Evolutionary conservation across 2,797 vertebrate genomes (phyloP).

Genomic region (Sebastes flavidus): DNA sequence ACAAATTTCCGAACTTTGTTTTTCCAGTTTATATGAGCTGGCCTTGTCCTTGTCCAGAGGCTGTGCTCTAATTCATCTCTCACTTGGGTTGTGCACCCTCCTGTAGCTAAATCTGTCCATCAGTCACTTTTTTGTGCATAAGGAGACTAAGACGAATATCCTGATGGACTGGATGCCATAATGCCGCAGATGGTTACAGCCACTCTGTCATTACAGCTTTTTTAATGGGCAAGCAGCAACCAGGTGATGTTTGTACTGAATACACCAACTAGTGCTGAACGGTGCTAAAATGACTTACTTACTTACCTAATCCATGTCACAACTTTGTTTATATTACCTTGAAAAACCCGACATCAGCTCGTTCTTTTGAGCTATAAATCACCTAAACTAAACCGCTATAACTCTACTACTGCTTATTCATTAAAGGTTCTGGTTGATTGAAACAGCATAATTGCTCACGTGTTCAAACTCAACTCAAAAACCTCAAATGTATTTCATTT

Average conservation of each 20-base stretch:
- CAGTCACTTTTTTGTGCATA: slow-evolving; percentile 20
- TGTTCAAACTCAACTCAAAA: slow-evolving; percentile 5
- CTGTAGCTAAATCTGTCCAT: slow-evolving; percentile 46
- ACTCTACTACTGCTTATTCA: background rate
- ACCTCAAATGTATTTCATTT: background rate
- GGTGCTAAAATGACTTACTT: background rate
- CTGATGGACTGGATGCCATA: background rate
- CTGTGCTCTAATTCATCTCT: slow-evolving; percentile 44
- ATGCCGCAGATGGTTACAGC: slow-evolving; percentile 17
- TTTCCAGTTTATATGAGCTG: background rate
- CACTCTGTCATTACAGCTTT: slow-evolving; percentile 20
- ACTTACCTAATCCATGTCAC: slow-evolving; percentile 5
- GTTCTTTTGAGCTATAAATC: background rate
- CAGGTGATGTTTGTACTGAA: slow-evolving; percentile 15
- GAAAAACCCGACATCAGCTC: background rate
- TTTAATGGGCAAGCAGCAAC: background rate
- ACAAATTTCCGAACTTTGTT: too few species aligned
- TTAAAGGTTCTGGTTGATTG: background rate
- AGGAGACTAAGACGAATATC: slow-evolving; percentile 18
- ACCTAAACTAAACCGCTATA: background rate
- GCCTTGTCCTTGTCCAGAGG: slow-evolving; percentile 24
- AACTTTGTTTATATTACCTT: slow-evolving; percentile 24
- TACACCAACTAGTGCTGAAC: background rate
- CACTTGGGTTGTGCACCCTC: slow-evolving; percentile 21
- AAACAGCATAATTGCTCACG: background rate